phyloP scores from a whole-genome alignment of 1,140 invertebrate genomes.

The Tachypleus tridentatus region DNA sequence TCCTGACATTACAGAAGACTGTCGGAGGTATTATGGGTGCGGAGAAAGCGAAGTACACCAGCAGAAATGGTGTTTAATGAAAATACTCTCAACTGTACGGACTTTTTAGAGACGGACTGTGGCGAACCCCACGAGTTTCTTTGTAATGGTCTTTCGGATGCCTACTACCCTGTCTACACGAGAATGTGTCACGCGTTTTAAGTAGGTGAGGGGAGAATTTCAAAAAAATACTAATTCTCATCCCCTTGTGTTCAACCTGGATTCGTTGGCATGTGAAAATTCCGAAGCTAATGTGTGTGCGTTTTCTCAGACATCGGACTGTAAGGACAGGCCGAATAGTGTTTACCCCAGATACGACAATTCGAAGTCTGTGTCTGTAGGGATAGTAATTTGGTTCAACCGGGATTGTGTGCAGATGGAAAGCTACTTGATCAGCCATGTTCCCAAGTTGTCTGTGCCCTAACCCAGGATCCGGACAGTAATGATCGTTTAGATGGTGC shows the following conservation, averaged over 20 bases:
- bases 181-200: conserved; percentile 14
- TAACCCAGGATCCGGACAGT: conserved; percentile 21
- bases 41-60: conserved; percentile 39
- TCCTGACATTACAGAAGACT: conserved; percentile 5
- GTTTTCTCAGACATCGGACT: conserved; percentile 7
- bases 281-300: background rate
- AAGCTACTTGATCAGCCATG: conserved; percentile 40
- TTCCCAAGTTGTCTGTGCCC: conserved; percentile 26
- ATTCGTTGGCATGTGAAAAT: conserved; percentile 11
- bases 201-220: conserved; percentile 7
- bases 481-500: conserved; percentile 36
- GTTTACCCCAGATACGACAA: conserved; percentile 38
- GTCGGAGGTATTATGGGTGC: conserved; percentile 16
- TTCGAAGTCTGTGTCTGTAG: conserved; percentile 45
- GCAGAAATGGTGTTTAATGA: conserved; percentile 17
- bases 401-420: conserved; percentile 39
- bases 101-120: conserved; percentile 3
- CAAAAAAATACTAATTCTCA: conserved; percentile 17
- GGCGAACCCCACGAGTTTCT: conserved; percentile 3
- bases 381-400: conserved; percentile 40
- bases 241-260: conserved; percentile 16
- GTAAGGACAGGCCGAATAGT: conserved; percentile 12
- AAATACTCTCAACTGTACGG: conserved; percentile 8
- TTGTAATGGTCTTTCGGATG: conserved; percentile 39
- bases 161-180: conserved; percentile 31